phyloP scores from a whole-genome alignment of 2,888 invertebrate genomes.

The Machimus atricapillus region DNA sequence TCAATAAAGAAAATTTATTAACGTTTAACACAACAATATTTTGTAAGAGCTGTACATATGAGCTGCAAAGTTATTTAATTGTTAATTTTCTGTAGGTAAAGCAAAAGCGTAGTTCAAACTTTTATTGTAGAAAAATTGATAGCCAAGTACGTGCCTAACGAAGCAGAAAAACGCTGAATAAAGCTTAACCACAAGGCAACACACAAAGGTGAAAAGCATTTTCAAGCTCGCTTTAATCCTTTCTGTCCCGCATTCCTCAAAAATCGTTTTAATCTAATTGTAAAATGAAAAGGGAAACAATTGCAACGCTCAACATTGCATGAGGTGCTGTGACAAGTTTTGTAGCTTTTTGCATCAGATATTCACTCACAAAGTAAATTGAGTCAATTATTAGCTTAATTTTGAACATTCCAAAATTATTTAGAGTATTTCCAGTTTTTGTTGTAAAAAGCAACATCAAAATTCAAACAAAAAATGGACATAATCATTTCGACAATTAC shows the following conservation, averaged over 20 bases:
- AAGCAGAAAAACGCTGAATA: not conserved
- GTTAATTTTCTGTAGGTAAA: not conserved
- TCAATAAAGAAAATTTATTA: not conserved
- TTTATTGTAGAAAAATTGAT: not conserved
- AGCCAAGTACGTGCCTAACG: not conserved
- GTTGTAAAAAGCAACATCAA: not conserved
- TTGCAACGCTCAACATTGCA: not conserved
- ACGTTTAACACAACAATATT: not conserved
- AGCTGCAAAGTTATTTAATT: not conserved
- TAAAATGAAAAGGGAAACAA: not conserved
- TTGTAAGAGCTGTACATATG: not conserved
- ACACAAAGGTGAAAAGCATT: not conserved
- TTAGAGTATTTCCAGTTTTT: slow-evolving; percentile 22
- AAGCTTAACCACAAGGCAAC: not conserved
- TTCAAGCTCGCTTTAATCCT: not conserved
- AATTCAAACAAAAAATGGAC: not conserved
- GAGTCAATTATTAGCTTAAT: not conserved
- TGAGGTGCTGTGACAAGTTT: not conserved
- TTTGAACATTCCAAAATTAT: not conserved
- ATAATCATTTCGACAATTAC: not conserved
- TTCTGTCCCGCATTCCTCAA: not conserved
- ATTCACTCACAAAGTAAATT: not conserved
- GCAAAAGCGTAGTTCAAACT: not conserved
- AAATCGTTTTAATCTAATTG: not conserved
- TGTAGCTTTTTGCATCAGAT: not conserved